Evolutionary conservation across 2,888 invertebrate species (phyloP).

Genomic region (Gisinianus flammeolus): DNA sequence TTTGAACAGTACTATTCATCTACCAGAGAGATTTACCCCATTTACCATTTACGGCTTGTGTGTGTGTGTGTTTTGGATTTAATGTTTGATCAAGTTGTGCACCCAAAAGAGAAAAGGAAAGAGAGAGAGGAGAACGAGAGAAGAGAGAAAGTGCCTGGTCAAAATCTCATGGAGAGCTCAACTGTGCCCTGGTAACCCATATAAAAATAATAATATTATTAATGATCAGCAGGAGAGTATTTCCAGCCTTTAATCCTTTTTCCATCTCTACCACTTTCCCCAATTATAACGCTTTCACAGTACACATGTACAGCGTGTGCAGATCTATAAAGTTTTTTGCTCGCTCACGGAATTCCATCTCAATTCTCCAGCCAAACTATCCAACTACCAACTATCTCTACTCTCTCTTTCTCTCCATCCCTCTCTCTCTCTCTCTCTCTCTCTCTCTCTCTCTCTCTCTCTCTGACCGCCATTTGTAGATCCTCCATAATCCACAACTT

Average conservation of each 20-base stretch:
- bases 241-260: not conserved
- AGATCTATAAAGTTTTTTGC: not conserved
- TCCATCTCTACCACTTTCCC: not conserved
- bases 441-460: too few species aligned
- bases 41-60: too few species aligned
- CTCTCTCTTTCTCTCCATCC: too few species aligned
- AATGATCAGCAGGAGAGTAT: not conserved
- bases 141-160: too few species aligned
- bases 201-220: slow-evolving; percentile 10
- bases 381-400: not conserved
- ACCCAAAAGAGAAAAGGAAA: too few species aligned
- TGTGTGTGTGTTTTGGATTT: too few species aligned
- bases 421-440: slow-evolving; percentile 1
- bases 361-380: not conserved
- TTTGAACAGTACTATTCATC: too few species aligned
- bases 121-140: too few species aligned
- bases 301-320: not conserved
- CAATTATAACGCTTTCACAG: not conserved
- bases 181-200: not conserved
- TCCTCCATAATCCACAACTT: not conserved
- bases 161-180: too few species aligned
- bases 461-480: too few species aligned
- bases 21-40: too few species aligned
- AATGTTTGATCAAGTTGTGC: too few species aligned
- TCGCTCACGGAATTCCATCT: not conserved